Conservation (phyloP, 1,140 invertebrate genomes). For the Hypothenemus hampei region DNA sequence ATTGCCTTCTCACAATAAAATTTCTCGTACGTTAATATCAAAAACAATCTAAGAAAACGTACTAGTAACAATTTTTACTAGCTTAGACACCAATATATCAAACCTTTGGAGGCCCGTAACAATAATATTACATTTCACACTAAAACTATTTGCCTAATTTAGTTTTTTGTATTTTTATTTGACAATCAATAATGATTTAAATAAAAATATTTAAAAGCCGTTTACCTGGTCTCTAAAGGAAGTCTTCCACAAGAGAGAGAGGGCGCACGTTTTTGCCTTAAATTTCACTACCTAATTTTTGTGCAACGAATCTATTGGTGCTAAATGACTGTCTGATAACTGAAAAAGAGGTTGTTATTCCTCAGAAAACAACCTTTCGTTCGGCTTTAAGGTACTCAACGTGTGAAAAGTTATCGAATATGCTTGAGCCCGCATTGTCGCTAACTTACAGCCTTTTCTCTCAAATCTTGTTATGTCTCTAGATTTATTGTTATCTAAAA, state of each 20-base stretch:
- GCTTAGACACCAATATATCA: conserved; percentile 27
- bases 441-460: conserved; percentile 23
- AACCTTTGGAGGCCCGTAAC: conserved; percentile 33
- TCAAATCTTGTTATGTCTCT: conserved; percentile 43
- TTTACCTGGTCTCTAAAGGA: conserved; percentile 40
- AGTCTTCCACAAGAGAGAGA: conserved; percentile 41
- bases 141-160: too few species aligned
- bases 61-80: too few species aligned
- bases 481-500: conserved; percentile 41
- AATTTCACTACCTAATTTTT: conserved; percentile 26
- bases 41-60: too few species aligned
- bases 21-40: too few species aligned
- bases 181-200: too few species aligned
- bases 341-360: conserved; percentile 15
- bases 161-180: too few species aligned
- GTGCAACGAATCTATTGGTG: conserved; percentile 46
- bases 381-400: too few species aligned
- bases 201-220: too few species aligned
- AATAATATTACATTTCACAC: too few species aligned
- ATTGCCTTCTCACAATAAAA: conserved; percentile 1
- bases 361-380: conserved; percentile 15
- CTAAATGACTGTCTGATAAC: conserved; percentile 39
- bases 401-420: conserved; percentile 28
- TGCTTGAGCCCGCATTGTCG: conserved; percentile 40
- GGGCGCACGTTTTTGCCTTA: conserved; percentile 18